Percentiles rank a stretch among this genome's conserved stretches.
These are phyloP conservation scores for Rhinoderma darwinii DNA, from an alignment of 2,113 vertebrate species.

Conservation along the genomic window DNA sequence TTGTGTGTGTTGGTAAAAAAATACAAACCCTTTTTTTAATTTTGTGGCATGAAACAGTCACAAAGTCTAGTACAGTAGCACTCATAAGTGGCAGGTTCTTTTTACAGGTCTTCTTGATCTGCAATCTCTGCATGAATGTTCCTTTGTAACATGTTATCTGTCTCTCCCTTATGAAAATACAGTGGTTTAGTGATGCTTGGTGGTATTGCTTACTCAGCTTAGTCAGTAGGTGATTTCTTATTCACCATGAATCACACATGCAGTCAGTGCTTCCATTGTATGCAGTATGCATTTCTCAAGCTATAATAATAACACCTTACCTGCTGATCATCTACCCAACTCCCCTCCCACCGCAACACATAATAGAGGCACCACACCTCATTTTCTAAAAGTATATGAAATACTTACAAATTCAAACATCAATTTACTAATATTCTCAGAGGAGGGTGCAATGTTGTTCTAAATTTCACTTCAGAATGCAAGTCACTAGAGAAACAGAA, in stretches of 20 bases:
- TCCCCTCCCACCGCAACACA: not conserved
- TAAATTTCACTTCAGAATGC: not conserved
- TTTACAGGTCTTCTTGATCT: slow-evolving; percentile 23
- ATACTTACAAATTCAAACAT: not conserved
- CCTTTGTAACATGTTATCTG: slow-evolving; percentile 1
- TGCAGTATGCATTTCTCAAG: not conserved
- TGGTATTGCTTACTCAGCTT: slow-evolving; percentile 18
- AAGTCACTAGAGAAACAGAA: not conserved
- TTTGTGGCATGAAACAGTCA: not conserved
- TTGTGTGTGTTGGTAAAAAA: too few species aligned
- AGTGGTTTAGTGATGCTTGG: slow-evolving; percentile 3
- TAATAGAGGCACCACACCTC: not conserved
- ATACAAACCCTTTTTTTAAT: not conserved
- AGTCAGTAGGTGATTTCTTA: slow-evolving; percentile 14
- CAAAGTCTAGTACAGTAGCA: too few species aligned
- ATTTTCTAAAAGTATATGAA: not conserved
- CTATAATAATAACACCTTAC: slow-evolving; percentile 17
- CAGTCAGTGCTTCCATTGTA: not conserved
- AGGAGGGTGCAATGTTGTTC: not conserved
- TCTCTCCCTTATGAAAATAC: slow-evolving; percentile 16
- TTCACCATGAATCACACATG: not conserved
- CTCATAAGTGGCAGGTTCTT: not conserved
- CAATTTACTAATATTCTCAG: not conserved
- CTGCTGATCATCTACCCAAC: not conserved
- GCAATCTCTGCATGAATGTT: slow-evolving; percentile 24